Evolutionary conservation across 2,888 invertebrate genomes (phyloP).

Genomic region (Apantesis nais): DNA sequence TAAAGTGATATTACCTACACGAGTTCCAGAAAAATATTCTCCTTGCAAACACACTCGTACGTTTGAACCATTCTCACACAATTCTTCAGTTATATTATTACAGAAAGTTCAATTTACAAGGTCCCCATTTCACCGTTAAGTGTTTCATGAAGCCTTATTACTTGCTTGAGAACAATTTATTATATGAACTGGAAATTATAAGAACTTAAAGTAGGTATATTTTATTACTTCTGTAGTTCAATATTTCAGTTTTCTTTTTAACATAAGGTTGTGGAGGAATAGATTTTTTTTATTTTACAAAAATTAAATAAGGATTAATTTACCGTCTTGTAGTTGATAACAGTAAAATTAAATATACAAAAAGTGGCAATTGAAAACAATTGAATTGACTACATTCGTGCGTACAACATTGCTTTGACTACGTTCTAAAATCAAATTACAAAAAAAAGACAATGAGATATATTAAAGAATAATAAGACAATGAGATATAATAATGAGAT

Average conservation of each 20-base stretch:
- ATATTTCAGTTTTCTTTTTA: background rate
- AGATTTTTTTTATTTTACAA: background rate
- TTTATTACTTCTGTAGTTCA: background rate
- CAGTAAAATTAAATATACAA: too few species aligned
- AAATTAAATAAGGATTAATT: background rate
- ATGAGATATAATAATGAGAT: too few species aligned
- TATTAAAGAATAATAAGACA: too few species aligned
- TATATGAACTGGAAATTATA: slow-evolving; percentile 1
- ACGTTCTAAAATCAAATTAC: too few species aligned
- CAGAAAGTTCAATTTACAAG: slow-evolving; percentile 14
- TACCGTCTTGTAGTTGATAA: too few species aligned
- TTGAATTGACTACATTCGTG: too few species aligned
- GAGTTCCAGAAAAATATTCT: background rate
- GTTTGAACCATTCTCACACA: slow-evolving; percentile 5
- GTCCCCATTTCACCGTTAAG: slow-evolving; percentile 22
- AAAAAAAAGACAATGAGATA: too few species aligned
- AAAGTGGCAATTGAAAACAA: too few species aligned
- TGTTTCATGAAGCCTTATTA: slow-evolving; percentile 26
- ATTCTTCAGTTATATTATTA: slow-evolving; percentile 6
- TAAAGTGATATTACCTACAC: slow-evolving; percentile 5
- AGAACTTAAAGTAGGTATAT: background rate
- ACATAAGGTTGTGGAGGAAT: background rate
- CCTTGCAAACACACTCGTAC: background rate
- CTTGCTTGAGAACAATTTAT: slow-evolving; percentile 21
- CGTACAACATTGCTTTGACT: too few species aligned